phyloP scores from a whole-genome alignment of 1,140 invertebrate species.

The Nylanderia fulva region DNA sequence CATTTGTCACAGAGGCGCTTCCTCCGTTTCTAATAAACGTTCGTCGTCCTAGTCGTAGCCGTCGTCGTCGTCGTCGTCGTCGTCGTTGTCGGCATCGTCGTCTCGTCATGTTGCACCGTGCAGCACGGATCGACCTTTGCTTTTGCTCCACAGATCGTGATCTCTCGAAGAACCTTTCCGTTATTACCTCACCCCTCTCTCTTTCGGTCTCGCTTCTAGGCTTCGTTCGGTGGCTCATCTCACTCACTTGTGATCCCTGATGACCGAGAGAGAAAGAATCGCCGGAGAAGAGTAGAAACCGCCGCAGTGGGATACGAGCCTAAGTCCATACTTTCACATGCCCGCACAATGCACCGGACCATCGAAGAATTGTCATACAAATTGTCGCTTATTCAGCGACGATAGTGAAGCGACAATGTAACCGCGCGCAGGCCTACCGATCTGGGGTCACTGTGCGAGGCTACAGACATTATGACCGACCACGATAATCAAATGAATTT shows the following conservation, averaged over 20 bases:
- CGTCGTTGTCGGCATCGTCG: conserved; percentile 39
- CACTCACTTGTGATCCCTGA: conserved; percentile 43
- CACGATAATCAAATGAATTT: not conserved
- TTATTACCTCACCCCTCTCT: not conserved
- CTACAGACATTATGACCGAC: no score
- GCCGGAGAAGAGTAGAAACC: conserved; percentile 15
- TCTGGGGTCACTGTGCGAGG: not conserved
- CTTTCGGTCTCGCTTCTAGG: not conserved
- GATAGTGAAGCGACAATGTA: conserved; percentile 65
- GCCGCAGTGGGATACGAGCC: conserved; percentile 65
- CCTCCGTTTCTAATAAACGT: conserved; percentile 80
- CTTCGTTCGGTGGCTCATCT: conserved; percentile 9
- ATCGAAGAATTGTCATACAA: conserved; percentile 80
- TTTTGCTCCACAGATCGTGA: conserved; percentile 74
- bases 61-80: conserved; percentile 49
- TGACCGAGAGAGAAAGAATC: conserved; percentile 51
- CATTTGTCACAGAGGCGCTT: conserved; percentile 82
- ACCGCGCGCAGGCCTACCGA: conserved; percentile 58
- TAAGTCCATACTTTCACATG: conserved; percentile 75
- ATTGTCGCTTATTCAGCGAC: conserved; percentile 78
- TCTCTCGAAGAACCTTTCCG: conserved; percentile 65
- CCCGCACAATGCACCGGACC: conserved; percentile 74
- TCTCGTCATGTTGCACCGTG: conserved; percentile 65
- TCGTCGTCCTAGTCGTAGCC: conserved; percentile 40
- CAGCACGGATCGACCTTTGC: conserved; percentile 77